Percentiles rank a stretch among this genome's conserved stretches.
phyloP scores from a whole-genome alignment of 1,140 invertebrate species.

The Probaryconus sp. region DNA sequence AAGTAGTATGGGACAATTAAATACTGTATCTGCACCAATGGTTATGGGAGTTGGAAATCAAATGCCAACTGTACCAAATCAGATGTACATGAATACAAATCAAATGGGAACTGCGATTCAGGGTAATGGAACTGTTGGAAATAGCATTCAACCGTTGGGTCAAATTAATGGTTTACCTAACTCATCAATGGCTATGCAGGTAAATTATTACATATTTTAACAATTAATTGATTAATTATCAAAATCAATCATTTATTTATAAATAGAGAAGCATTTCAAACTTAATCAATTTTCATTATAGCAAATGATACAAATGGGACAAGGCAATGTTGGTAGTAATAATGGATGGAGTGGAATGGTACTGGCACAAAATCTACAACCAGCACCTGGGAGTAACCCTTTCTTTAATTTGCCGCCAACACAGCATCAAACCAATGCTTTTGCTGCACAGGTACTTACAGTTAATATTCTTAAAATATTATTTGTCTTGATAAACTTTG shows the following conservation, averaged over 20 bases:
- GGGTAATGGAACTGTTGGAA: slow-evolving; percentile 61
- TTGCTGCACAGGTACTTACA: slow-evolving; percentile 64
- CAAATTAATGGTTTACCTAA: slow-evolving; percentile 71
- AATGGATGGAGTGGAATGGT: slow-evolving; percentile 76
- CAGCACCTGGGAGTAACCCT: slow-evolving; percentile 76
- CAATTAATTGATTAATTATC: slow-evolving; percentile 1
- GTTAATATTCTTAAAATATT: not conserved
- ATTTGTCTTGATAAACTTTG: not conserved
- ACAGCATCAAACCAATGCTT: slow-evolving; percentile 46
- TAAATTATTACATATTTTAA: slow-evolving; percentile 65
- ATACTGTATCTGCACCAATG: slow-evolving; percentile 63
- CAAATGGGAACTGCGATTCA: slow-evolving; percentile 62
- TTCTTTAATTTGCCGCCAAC: slow-evolving; percentile 74
- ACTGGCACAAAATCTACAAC: slow-evolving; percentile 72
- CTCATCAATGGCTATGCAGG: slow-evolving; percentile 66
- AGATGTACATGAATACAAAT: slow-evolving; percentile 67
- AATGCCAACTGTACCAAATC: slow-evolving; percentile 65
- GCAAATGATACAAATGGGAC: slow-evolving; percentile 72
- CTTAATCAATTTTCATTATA: not conserved
- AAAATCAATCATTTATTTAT: not conserved
- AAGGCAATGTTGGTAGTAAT: slow-evolving; percentile 66
- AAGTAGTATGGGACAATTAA: slow-evolving; percentile 60
- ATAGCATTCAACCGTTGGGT: slow-evolving; percentile 60
- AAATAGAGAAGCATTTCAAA: not conserved
- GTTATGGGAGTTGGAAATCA: slow-evolving; percentile 65